These are phyloP conservation scores for Anguilla obscura DNA, from an alignment of 2,797 vertebrate species.

Conservation along the genomic window DNA sequence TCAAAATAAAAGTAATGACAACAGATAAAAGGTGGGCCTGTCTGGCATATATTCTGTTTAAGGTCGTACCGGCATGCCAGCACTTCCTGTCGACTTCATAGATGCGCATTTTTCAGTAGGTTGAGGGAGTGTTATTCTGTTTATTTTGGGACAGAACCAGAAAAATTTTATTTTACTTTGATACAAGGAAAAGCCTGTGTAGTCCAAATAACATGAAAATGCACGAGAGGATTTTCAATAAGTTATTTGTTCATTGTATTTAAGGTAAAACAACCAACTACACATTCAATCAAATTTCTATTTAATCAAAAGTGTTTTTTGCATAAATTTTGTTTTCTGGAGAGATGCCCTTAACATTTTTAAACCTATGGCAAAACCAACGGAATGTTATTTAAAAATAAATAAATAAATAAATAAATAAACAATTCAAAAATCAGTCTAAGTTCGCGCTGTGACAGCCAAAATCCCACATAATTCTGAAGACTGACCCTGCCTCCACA, in stretches of 20 bases:
- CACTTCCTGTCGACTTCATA: not conserved
- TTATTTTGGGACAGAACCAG: not conserved
- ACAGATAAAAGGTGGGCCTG: not conserved
- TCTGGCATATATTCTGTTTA: not conserved
- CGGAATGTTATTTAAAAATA: not conserved
- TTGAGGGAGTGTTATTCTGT: not conserved
- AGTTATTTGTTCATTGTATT: not conserved
- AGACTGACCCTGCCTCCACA: not conserved
- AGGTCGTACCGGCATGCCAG: not conserved
- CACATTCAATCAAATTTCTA: not conserved
- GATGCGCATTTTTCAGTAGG: not conserved
- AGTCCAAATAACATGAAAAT: not conserved
- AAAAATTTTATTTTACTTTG: slow-evolving; percentile 18
- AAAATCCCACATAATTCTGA: not conserved
- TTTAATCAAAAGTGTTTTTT: not conserved
- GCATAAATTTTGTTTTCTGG: not conserved
- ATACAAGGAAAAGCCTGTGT: not conserved
- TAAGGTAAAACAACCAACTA: not conserved
- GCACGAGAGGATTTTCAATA: not conserved
- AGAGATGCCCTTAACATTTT: not conserved
- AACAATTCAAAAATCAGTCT: not conserved
- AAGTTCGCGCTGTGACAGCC: not conserved
- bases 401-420: not conserved
- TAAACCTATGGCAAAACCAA: not conserved
- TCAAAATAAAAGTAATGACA: not conserved